phyloP scores from a whole-genome alignment of 92 coral and sea anemone species.

The Epizoanthus rinbou region DNA sequence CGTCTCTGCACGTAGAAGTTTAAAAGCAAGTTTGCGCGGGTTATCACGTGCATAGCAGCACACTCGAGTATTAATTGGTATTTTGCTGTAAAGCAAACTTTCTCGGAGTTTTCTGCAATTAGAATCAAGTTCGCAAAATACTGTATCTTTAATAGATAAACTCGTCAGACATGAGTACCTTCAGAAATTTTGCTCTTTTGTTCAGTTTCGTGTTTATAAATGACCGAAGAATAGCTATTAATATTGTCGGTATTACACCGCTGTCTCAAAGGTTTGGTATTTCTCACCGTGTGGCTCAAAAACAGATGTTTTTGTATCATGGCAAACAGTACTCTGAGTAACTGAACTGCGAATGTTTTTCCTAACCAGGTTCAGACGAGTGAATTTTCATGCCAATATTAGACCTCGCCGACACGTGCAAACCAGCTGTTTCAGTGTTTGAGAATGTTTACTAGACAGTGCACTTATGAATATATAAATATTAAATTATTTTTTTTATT shows the following conservation, averaged over 20 bases:
- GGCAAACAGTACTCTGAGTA: not conserved
- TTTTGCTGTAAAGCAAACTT: not conserved
- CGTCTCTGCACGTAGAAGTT: too few relatives aligned
- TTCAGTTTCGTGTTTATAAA: not conserved
- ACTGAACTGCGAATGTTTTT: not conserved
- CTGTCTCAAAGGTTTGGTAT: not conserved
- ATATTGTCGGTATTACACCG: not conserved
- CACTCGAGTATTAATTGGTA: too few relatives aligned
- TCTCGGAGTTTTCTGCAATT: not conserved
- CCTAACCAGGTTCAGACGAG: not conserved
- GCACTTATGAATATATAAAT: too few relatives aligned
- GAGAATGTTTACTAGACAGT: too few relatives aligned
- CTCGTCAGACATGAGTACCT: conserved; percentile 11
- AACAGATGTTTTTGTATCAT: not conserved
- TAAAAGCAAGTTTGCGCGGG: too few relatives aligned
- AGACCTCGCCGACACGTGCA: too few relatives aligned
- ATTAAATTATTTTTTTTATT: too few relatives aligned
- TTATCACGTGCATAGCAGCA: too few relatives aligned
- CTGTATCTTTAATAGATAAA: not conserved
- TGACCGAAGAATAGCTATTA: not conserved
- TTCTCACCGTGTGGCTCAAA: not conserved
- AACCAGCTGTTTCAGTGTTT: too few relatives aligned
- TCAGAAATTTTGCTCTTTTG: not conserved
- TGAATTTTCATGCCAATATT: not conserved
- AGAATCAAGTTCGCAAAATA: too few relatives aligned